These are phyloP conservation scores for Rhagium mordax DNA, from an alignment of 2,888 invertebrate species.

Conservation along the genomic window DNA sequence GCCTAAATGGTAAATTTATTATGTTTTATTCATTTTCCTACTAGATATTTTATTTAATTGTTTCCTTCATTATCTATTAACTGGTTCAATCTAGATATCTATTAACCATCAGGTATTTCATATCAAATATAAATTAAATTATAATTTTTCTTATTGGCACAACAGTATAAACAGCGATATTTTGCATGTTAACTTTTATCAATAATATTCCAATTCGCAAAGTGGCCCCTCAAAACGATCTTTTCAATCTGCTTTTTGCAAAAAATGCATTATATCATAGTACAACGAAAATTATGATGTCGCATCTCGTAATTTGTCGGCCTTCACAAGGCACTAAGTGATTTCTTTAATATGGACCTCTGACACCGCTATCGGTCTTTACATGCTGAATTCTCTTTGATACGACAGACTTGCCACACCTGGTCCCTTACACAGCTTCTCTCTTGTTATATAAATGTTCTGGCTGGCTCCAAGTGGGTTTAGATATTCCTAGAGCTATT, in stretches of 20 bases:
- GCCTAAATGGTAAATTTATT: too few relatives aligned
- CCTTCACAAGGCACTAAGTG: not conserved
- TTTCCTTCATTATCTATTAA: too few relatives aligned
- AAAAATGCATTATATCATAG: not conserved
- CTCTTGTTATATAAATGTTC: constrained; percentile 14
- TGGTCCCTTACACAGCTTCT: constrained; percentile 1
- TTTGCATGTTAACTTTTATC: not conserved
- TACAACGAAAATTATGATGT: not conserved
- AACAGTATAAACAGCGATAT: too few relatives aligned
- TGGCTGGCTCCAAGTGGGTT: not conserved
- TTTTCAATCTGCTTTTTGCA: not conserved
- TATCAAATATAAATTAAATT: too few relatives aligned
- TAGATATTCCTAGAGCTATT: constrained; percentile 1
- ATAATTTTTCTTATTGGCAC: too few relatives aligned
- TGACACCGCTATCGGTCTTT: not conserved
- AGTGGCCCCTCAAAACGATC: not conserved
- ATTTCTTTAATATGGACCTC: constrained; percentile 5
- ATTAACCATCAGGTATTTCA: too few relatives aligned
- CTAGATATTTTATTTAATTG: too few relatives aligned
- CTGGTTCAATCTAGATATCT: too few relatives aligned
- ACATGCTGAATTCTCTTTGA: constrained; percentile 3
- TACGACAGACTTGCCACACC: constrained; percentile 19
- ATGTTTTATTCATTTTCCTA: too few relatives aligned
- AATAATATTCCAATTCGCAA: not conserved
- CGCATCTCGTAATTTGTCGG: not conserved